Evolutionary conservation across 2,888 invertebrate genomes (phyloP), one percentile per base, ranked within the genome.

Genomic region (Allygus modestus): DNA sequence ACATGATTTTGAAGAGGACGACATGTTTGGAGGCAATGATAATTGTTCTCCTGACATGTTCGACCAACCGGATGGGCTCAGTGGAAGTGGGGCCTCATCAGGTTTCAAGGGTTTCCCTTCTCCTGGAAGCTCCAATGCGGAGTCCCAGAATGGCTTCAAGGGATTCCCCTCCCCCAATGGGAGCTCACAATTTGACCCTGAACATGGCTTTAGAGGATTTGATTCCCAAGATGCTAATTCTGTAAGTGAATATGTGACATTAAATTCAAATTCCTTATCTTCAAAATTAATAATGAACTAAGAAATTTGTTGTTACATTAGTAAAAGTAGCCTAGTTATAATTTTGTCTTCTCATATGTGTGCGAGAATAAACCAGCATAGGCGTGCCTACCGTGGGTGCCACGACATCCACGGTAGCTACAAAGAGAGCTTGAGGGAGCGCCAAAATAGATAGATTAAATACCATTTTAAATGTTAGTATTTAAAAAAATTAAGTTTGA

Each of bases 91-190:
- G 17, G 1, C 15, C 46, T 46, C 46, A 1, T 2, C 46, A 11
- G 12, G 46, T 46, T 46, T 46, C 46, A 46, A 12, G 17, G 46
- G 46, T 15, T 58, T 58, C 23, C 58, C 58, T 2, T 58, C 58
- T 15, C 20, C 58, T 23, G 23, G 11, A 23, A 26, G 58, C 2
- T 58, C 58, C 5, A 23, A 1, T 23, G 7, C 23, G 12, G 15
- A 46, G 4, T 46, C 46, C 46, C 46, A 46, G 46, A 17, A 46
- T 11, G 46, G 46, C 15, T 46, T 46, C 46, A 65, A 17, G 17
- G 65, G 65, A 9, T 65, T 65, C 15, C 15, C 65, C n/a, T 65
- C 65, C 65, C 58, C 58, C 58, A 23, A 2, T 58, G 58, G 58
- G 5, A 26, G 58, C 0, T 58, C 58, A 9, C 58, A 9, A 9